Base-by-base conservation (phyloP, 2,113 vertebrate species). In the Abramis brama region DNA sequence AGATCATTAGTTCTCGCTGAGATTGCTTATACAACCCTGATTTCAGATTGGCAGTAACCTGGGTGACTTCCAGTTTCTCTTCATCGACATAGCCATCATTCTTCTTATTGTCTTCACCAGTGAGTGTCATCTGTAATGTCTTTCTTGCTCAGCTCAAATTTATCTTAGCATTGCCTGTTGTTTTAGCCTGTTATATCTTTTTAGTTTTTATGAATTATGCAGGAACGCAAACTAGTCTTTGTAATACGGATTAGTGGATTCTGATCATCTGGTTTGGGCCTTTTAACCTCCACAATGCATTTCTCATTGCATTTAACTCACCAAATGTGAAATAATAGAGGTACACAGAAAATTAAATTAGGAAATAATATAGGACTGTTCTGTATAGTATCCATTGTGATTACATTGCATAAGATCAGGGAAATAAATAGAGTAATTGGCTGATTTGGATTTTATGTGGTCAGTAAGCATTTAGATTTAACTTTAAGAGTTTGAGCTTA, bases 21-120 rank as follows among this genome's bases (percentile, higher is more conserved):
- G 6, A 4, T 66, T 27, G 7, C 25, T 25, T 30, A 1, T 47
- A 2, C n/a, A 8, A 4, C 1, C 21, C 78, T 81, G 60, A 50
- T 90, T 90, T 73, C 87, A 99, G 98, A 97, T 98, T 83, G 92
- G 96, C 89, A 99, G 98, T 94, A 99, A 99, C 91, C 92, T 99
- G 62, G 98, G 98, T 89, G 98, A 99, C 73, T 97, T 98, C 90
- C 98, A 99, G 94, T 99, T 99, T 93, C 97, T 99, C 90, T 99
- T 99, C 91, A 99, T 99, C 39, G 98, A 99, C 90, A 94, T 99
- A 88, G 97, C 96, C 86, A 97, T 99, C 94, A 99, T 99, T 91
- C 93, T 99, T 88, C 91, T 99, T 45, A 94, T 99, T 87, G 98
- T 98, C 81, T 99, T 99, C 91, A 99, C 98, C 87, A 99, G 98